Conservation (phyloP, 2,797 vertebrate species). For the Potorous gilbertii region DNA sequence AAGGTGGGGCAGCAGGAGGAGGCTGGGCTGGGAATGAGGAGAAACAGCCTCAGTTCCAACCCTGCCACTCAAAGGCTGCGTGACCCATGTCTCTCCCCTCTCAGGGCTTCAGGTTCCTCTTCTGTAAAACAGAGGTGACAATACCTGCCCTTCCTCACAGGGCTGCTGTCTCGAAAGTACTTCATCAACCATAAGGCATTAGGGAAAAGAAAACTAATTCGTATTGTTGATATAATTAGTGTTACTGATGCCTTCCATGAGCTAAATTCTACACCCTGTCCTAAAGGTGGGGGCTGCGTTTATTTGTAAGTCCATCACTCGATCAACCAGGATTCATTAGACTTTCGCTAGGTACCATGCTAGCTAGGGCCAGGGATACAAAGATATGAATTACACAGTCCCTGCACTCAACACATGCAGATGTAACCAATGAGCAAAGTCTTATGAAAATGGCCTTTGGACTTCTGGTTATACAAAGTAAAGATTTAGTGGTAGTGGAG, state of each 20-base stretch:
- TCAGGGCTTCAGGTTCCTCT: conserved; percentile 24
- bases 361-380: not conserved
- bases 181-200: not conserved
- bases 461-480: not conserved
- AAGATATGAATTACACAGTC: not conserved
- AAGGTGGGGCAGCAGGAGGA: not conserved
- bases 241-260: not conserved
- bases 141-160: not conserved
- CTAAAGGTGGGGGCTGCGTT: not conserved
- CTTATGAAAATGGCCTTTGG: not conserved
- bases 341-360: not conserved
- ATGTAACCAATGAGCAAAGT: not conserved
- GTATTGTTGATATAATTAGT: not conserved
- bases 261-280: not conserved
- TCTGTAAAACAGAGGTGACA: not conserved
- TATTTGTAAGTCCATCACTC: not conserved
- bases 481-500: not conserved
- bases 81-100: not conserved
- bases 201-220: not conserved
- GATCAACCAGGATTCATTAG: not conserved
- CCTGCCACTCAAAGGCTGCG: not conserved
- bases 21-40: not conserved
- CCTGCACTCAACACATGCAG: not conserved
- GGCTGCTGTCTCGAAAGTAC: not conserved
- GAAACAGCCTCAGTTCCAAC: not conserved